Evolutionary conservation across 2,113 vertebrate genomes (phyloP).

Genomic region (Grammomys surdaster): DNA sequence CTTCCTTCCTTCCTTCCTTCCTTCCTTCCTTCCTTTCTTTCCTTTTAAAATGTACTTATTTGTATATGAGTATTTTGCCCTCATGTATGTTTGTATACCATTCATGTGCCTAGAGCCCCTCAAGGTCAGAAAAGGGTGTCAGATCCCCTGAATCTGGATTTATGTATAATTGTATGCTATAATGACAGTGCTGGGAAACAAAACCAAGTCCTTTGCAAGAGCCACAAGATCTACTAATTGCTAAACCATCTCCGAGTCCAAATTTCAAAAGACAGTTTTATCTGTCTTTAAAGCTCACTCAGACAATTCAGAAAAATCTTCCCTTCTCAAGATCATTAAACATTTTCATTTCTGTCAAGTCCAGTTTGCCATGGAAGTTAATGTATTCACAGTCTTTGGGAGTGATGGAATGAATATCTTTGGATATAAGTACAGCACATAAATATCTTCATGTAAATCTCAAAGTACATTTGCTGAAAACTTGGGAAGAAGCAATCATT

Average conservation of each 20-base stretch:
- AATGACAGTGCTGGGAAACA: not conserved
- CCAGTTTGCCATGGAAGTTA: not conserved
- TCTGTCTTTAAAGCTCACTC: not conserved
- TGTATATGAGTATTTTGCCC: not conserved
- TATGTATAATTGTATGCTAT: not conserved
- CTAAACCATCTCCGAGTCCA: not conserved
- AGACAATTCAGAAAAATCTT: not conserved
- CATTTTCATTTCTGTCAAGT: not conserved
- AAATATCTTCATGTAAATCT: constrained; percentile 21
- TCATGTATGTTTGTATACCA: not conserved
- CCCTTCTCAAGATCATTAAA: not conserved
- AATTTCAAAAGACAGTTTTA: not conserved
- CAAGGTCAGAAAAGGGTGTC: not conserved
- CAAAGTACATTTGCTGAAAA: constrained; percentile 36
- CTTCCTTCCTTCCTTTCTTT: no score
- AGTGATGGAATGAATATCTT: not conserved
- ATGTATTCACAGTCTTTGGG: not conserved
- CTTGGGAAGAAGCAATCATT: not conserved
- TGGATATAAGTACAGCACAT: not conserved
- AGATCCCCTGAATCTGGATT: not conserved
- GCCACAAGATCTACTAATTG: not conserved
- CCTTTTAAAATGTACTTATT: not conserved
- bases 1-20: no score
- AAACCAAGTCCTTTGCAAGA: not conserved
- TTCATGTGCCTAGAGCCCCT: not conserved